Base-by-base conservation (phyloP, 1,140 invertebrate species). In the Drosophila baimaii region DNA sequence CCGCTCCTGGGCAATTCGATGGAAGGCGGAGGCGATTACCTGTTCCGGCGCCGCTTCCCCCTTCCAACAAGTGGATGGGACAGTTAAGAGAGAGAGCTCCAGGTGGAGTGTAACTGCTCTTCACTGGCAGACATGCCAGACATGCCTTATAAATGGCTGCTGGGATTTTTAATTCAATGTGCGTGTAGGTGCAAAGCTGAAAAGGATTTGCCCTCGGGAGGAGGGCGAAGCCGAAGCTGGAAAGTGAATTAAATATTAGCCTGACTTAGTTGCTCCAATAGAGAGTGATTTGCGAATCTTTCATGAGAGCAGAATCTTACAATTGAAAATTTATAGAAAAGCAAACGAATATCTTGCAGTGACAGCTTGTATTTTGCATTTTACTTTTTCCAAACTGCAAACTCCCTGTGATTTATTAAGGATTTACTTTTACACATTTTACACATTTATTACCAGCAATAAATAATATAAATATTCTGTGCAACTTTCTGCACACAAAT, bases 161-260 rank as follows among this genome's bases (percentile, higher is more conserved):
- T 33, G 29, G 55, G 57, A 71, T 62, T 82, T 72, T 75, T 82
- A 79, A 83, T 83, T 76, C 71, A 76, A 66, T 83, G 70, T 76
- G 51, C 80, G 76, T 83, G 76, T 66, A 35, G 76, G 43, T 62
- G 80, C 56, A 79, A 47, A 15, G 31, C 21, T 35, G n/a, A 23
- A 56, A 46, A 41, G 79, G 68, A 78, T 68, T 78, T 37, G 27
- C 13, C 27, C 19, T n/a, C 7, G n/a, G 44, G 23, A n/a, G n/a
- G n/a, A n/a, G n/a, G n/a, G n/a, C n/a, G n/a, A n/a, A n/a, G 15
- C 2, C 10, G 5, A 29, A 17, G 29, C 47, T 61, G n/a, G 46
- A 58, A 73, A 56, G 46, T 73, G 70, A 55, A 62, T 74, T 74
- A 54, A 33, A 64, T 44, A 74, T 55, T 43, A 39, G 10, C 21